phyloP scores from a whole-genome alignment of 92 coral and sea anemone species.

The Porites rus region DNA sequence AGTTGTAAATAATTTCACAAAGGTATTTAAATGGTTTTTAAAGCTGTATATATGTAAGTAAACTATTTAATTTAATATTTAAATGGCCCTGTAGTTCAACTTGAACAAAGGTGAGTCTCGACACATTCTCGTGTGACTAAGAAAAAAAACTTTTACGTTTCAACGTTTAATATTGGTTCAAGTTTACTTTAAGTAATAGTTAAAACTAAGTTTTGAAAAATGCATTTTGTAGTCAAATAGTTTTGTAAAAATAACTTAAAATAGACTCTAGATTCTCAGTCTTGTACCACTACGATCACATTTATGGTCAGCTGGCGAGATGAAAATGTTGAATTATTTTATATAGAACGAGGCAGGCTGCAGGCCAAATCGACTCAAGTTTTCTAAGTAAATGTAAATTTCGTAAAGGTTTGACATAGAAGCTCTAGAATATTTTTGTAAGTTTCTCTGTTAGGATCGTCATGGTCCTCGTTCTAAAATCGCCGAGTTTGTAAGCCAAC shows the following conservation, averaged over 20 bases:
- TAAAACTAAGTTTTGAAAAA: conserved; percentile 66
- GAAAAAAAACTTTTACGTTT: conserved; percentile 7
- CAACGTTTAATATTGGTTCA: conserved; percentile 36
- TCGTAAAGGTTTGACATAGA: conserved; percentile 69
- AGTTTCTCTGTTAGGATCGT: conserved; percentile 40
- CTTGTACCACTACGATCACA: conserved; percentile 2
- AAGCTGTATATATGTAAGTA: conserved; percentile 72
- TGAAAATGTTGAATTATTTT: conserved; percentile 65
- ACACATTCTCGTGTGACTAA: conserved; percentile 43
- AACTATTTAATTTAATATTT: conserved; percentile 88
- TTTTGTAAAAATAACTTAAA: conserved; percentile 90
- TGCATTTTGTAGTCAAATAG: conserved; percentile 97
- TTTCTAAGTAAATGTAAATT: conserved; percentile 77
- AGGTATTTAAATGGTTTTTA: conserved; percentile 77
- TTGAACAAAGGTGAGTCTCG: conserved; percentile 48
- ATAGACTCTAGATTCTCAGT: conserved; percentile 33
- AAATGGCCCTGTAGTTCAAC: conserved; percentile 86
- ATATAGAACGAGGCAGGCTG: conserved; percentile 70
- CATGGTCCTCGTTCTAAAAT: conserved; percentile 8
- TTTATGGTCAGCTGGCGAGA: conserved; percentile 22
- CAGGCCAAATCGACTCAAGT: conserved; percentile 51
- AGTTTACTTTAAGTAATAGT: conserved; percentile 18
- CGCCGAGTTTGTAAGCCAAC: conserved; percentile 40
- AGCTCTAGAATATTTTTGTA: conserved; percentile 80
- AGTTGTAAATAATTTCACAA: conserved; percentile 58